Base-by-base conservation (phyloP, 2,888 invertebrate species). In the Philereme transversata region DNA sequence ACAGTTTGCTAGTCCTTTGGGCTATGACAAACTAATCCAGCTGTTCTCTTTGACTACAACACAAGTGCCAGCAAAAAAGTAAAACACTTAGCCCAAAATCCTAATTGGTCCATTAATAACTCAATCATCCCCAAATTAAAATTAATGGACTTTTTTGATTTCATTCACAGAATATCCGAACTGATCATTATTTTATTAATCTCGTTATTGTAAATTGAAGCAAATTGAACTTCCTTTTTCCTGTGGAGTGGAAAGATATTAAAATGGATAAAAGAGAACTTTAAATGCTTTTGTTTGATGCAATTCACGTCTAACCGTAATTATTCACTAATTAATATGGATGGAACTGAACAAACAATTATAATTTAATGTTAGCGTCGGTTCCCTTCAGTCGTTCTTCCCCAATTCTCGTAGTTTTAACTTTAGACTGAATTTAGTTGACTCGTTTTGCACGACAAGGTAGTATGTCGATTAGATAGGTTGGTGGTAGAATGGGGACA, bases 121-220 rank as follows among this genome's bases (percentile, higher is more conserved):
- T 35, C 33, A 60, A 60, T 60, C 40, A 54, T 46, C 41, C 3
- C 47, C 47, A 41, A 55, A 55, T 60, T 55, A 51, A 47, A 45
- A 55, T 47, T 43, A 60, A 60, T 51, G 50, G 60, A 46, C 54
- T 51, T 48, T 55, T 60, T 43, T 9, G 7, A 41, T 33, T 47
- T 9, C 48, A 49, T 54, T 49, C 34, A 22, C 33, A 40, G 22
- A 22, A 22, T 22, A 38, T 47, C 40, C 35, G 34, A 22, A 22
- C 35, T 5, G 4, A 40, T 5, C 46, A 57, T 51, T 51, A 36
- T 38, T 40, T 41, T 3, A 40, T 38, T 51, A 57, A 51, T 47
- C 43, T 52, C 36, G 47, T 47, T 36, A 51, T 57, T 46, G 5
- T 46, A 34, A 51, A 47, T 46, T 41, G 10, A 51, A 41, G n/a